Conservation (phyloP, 2,888 invertebrate species). For the Andrena dorsata region DNA sequence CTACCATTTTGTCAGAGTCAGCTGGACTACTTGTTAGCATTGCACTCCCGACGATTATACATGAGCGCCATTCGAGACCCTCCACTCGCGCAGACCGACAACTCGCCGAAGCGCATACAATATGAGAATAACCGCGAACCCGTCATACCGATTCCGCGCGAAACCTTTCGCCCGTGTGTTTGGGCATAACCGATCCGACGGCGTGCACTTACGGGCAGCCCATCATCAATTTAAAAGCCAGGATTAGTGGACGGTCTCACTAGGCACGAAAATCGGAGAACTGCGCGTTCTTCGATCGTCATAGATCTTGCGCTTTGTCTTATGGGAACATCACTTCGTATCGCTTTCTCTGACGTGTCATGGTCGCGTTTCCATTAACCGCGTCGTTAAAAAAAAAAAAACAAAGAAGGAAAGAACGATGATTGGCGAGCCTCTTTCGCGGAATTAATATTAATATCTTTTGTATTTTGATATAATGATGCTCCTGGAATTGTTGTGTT, state of each 20-base stretch:
- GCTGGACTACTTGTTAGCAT: conserved; percentile 78
- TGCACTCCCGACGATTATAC: conserved; percentile 66
- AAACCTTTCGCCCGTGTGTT: conserved; percentile 30
- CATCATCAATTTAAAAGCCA: conserved; percentile 40
- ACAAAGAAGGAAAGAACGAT: neutral
- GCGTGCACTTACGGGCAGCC: conserved; percentile 44
- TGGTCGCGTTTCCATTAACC: conserved; percentile 43
- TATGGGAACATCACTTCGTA: conserved; percentile 45
- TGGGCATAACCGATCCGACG: conserved; percentile 32
- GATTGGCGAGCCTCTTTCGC: conserved; percentile 15
- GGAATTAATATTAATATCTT: neutral
- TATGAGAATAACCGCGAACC: conserved; percentile 56
- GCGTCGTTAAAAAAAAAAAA: too few species aligned
- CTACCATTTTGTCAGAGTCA: conserved; percentile 79
- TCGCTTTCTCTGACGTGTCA: conserved; percentile 54
- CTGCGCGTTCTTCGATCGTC: conserved; percentile 70
- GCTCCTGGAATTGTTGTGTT: too few species aligned
- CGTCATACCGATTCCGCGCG: conserved; percentile 69
- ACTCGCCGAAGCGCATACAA: conserved; percentile 71
- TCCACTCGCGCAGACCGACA: conserved; percentile 70
- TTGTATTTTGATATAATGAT: neutral
- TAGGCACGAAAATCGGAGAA: conserved; percentile 62
- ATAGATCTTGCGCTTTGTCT: conserved; percentile 66
- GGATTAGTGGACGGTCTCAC: conserved; percentile 58
- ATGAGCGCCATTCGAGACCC: conserved; percentile 67